Evolutionary conservation across 2,888 invertebrate genomes (phyloP).

Genomic region (Aspidapion aeneum): DNA sequence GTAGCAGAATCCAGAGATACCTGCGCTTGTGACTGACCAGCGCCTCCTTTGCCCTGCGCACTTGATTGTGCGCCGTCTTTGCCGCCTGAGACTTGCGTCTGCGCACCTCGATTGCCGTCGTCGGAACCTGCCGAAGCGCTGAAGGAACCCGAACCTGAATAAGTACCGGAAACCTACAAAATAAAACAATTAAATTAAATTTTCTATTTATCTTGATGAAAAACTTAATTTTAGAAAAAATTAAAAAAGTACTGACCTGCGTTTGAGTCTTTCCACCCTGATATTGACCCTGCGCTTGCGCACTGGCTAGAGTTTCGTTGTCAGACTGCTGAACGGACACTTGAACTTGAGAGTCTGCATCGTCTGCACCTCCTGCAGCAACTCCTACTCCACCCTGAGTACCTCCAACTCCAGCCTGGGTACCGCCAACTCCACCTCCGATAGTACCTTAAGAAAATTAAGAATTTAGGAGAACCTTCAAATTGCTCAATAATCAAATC

Average conservation of each 20-base stretch:
- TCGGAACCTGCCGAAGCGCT: constrained; percentile 79
- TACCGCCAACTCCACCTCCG: no score
- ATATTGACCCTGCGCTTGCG: constrained; percentile 73
- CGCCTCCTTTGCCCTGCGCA: constrained; percentile 70
- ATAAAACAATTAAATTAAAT: background rate
- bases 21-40: constrained; percentile 73
- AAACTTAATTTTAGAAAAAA: background rate
- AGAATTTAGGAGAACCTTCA: no score
- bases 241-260: constrained; percentile 44
- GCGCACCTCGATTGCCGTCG: constrained; percentile 69
- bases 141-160: constrained; percentile 74
- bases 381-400: background rate
- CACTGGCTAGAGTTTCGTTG: constrained; percentile 70
- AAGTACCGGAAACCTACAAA: constrained; percentile 65
- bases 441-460: no score
- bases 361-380: constrained; percentile 47
- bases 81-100: constrained; percentile 65
- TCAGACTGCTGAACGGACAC: constrained; percentile 55
- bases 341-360: constrained; percentile 71
- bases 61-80: constrained; percentile 72
- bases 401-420: background rate
- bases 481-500: no score
- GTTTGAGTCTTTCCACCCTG: constrained; percentile 76
- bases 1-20: constrained; percentile 72
- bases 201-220: background rate